phyloP scores from a whole-genome alignment of 2,888 invertebrate genomes.

The Hirtodrosophila alboralis region DNA sequence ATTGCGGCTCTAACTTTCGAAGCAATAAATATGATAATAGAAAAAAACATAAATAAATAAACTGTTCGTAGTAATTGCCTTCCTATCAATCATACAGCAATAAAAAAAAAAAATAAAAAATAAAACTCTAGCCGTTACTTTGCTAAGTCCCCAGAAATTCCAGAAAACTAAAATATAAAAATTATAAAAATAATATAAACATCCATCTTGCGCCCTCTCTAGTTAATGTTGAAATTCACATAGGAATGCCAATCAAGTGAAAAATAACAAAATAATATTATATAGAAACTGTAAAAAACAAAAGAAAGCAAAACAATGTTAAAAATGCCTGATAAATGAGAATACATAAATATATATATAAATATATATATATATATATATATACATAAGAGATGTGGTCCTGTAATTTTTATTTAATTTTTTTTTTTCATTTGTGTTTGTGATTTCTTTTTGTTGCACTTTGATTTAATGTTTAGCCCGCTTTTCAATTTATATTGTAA shows the following conservation, averaged over 20 bases:
- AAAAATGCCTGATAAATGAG: constrained; percentile 58
- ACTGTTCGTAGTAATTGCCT: constrained; percentile 28
- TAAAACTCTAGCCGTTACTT: constrained; percentile 19
- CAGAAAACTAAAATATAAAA: constrained; percentile 2
- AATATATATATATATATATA: constrained; percentile 20
- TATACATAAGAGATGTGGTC: constrained; percentile 35
- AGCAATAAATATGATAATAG: constrained; percentile 23
- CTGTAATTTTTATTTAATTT: constrained; percentile 27
- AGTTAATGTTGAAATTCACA: constrained; percentile 67
- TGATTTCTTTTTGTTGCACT: constrained; percentile 57
- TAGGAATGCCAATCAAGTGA: constrained; percentile 68
- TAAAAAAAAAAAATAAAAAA: too few relatives aligned
- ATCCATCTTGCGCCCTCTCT: constrained; percentile 38
- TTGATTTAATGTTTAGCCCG: constrained; percentile 63
- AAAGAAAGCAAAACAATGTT: constrained; percentile 51
- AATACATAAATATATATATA: constrained; percentile 24
- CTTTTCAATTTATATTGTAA: constrained; percentile 59
- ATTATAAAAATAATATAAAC: background rate
- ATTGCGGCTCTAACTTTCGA: constrained; percentile 10
- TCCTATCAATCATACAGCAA: constrained; percentile 17
- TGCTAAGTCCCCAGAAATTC: constrained; percentile 18
- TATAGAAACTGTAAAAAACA: constrained; percentile 41
- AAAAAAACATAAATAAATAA: background rate
- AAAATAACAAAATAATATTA: constrained; percentile 32
- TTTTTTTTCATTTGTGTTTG: constrained; percentile 36